Evolutionary conservation across 2,113 vertebrate species (phyloP).

Genomic region (Zosterops lateralis): DNA sequence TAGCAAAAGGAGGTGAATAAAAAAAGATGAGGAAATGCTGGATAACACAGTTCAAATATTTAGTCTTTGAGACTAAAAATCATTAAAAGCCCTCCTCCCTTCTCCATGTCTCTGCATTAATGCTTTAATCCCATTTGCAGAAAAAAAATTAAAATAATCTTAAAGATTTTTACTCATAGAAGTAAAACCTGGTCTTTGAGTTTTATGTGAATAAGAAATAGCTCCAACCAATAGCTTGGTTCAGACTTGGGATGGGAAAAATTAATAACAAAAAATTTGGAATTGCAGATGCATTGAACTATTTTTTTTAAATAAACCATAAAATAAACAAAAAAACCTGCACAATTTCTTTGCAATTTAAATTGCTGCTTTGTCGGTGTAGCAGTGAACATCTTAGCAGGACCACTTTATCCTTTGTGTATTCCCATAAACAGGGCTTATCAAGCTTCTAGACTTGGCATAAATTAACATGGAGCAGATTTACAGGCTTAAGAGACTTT

Average conservation of each 20-base stretch:
- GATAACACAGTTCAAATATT: neutral
- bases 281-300: neutral
- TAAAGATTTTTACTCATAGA: neutral
- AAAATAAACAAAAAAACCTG: slow-evolving; percentile 36
- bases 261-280: neutral
- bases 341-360: slow-evolving; percentile 30
- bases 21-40: neutral
- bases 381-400: slow-evolving; percentile 29
- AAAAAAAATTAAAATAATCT: neutral
- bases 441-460: slow-evolving; percentile 19
- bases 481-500: slow-evolving; percentile 15
- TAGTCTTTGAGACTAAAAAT: neutral
- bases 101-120: neutral
- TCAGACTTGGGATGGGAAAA: neutral
- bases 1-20: neutral
- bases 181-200: neutral
- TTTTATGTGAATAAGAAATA: neutral
- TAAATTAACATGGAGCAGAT: slow-evolving; percentile 42
- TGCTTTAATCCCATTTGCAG: neutral
- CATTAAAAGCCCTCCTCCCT: neutral
- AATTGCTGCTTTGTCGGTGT: slow-evolving; percentile 41
- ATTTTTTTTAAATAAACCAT: neutral
- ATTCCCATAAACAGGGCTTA: slow-evolving; percentile 32
- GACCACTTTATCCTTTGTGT: slow-evolving; percentile 29
- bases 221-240: neutral